Evolutionary conservation across 2,888 invertebrate species (phyloP), one percentile per base, ranked within the genome.

Genomic region (Andrena praecox): DNA sequence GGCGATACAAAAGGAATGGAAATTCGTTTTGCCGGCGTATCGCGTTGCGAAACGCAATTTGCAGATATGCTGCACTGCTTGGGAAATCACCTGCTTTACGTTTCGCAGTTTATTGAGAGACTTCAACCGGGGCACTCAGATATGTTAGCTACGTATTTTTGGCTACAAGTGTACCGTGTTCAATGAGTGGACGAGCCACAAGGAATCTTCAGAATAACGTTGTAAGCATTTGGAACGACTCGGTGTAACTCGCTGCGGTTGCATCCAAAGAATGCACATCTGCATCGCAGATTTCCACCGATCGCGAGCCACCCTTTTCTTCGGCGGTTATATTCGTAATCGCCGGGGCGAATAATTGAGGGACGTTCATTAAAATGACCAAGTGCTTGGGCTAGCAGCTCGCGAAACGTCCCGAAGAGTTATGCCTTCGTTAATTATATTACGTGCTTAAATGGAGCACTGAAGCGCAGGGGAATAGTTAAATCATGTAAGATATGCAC

Each of bases 341-440:
- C 62, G 54, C 16, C 27, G 24, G 24, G 5, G 12, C 63, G 70
- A 69, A 64, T 59, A 70, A 80, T 80, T 70, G 27, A 64, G 33
- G 8, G 52, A 35, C 62, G 54, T 71, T 77, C 70, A 31, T 68
- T 66, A 20, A 50, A 63, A 67, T 66, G 48, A 24, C 16, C 60
- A 31, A 62, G 62, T 31, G 71, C 24, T 52, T 42, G 60, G 24
- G 69, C 35, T 50, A 59, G 71, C 52, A 48, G 50, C 16, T 33
- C 59, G 54, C 66, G 59, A 16, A 52, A 67, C 64, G 59, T 62
- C 54, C n/a, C 52, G 62, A 33, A 66, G 66, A 74, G 52, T 79
- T 79, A 76, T 76, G 48, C 48, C 69, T 35, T 24, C 69, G 69
- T 77, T 76, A 76, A 69, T 77, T 76, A 60, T 50, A 50, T 69